Base-by-base conservation (phyloP, 2,888 invertebrate species). In the Eupithecia subumbrata region DNA sequence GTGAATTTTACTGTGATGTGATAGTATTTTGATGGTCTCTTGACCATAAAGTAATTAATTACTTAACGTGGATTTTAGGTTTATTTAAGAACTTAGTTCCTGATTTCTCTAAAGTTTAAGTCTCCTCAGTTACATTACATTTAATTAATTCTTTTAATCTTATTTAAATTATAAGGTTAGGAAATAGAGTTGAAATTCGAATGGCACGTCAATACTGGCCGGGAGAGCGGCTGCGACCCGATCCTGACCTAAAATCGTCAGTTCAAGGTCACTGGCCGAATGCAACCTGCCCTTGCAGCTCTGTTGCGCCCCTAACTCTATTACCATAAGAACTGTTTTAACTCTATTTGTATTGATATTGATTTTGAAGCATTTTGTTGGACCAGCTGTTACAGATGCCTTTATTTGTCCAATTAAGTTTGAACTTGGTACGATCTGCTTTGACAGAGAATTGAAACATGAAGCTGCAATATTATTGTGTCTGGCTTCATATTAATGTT, bases 191-290 rank as follows among this genome's bases (percentile, higher is more conserved):
- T 70, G 11, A 73, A 48, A 76, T 72, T 72, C 45, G 37, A 69
- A 37, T 72, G 60, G 25, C 43, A 43, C 11, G 7, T 63, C 37
- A 5, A 25, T 25, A 25, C 37, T 25, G 64, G 72, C 72, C 79
- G 74, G 78, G 80, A 68, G 30, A 34, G 64, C 64, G 82, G 81
- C 79, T 80, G 82, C 82, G 85, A 82, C 85, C 84, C 78, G 76
- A 78, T 79, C 82, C 80, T 86, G 86, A 86, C 86, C 86, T 82
- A 84, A 83, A 83, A 84, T 81, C 76, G 79, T 64, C 81, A 85
- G 85, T 86, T 86, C 85, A 86, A 84, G 85, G 86, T 37, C 80
- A 77, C 73, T 76, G 76, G 71, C 79, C 79, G 77, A 81, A 82
- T 81, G 82, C 83, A 82, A 77, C 77, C 80, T 78, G 73, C 63